Percentiles rank a stretch among this genome's conserved stretches.
Conservation (phyloP, 2,888 invertebrate genomes). For the Drosophila neoperkinsi region DNA sequence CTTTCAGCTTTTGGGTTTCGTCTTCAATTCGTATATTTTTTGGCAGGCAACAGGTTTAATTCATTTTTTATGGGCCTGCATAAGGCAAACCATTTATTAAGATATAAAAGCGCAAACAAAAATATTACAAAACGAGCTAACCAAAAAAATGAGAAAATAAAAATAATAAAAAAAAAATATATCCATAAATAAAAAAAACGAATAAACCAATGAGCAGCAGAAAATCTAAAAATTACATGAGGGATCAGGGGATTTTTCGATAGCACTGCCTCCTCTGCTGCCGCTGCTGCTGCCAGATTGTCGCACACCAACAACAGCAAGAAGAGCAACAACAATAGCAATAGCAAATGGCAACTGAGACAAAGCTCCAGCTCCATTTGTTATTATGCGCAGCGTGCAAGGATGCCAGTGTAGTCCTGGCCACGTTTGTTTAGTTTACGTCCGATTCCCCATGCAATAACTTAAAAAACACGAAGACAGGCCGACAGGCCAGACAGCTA, state of each 20-base stretch:
- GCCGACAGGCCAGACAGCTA: slow-evolving; percentile 50
- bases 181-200: neutral
- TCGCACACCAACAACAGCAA: slow-evolving; percentile 45
- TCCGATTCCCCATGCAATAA: slow-evolving; percentile 83
- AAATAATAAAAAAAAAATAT: neutral
- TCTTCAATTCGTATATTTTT: slow-evolving; percentile 45
- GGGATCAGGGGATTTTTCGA: slow-evolving; percentile 82
- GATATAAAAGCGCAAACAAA: slow-evolving; percentile 40
- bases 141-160: neutral
- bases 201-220: slow-evolving; percentile 60
- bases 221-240: slow-evolving; percentile 84
- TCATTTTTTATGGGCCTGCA: slow-evolving; percentile 58
- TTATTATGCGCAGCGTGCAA: slow-evolving; percentile 63
- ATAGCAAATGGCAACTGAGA: slow-evolving; percentile 42
- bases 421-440: slow-evolving; percentile 79
- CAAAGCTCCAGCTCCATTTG: slow-evolving; percentile 63
- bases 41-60: slow-evolving; percentile 73
- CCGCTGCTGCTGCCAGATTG: slow-evolving; percentile 36
- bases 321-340: slow-evolving; percentile 27
- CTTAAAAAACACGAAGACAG: slow-evolving; percentile 82
- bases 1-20: slow-evolving; percentile 12
- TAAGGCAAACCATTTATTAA: slow-evolving; percentile 56
- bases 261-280: slow-evolving; percentile 45
- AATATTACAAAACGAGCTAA: slow-evolving; percentile 6
- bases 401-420: slow-evolving; percentile 45